Evolutionary conservation across 2,888 invertebrate species (phyloP).

Genomic region (Amiota minor): DNA sequence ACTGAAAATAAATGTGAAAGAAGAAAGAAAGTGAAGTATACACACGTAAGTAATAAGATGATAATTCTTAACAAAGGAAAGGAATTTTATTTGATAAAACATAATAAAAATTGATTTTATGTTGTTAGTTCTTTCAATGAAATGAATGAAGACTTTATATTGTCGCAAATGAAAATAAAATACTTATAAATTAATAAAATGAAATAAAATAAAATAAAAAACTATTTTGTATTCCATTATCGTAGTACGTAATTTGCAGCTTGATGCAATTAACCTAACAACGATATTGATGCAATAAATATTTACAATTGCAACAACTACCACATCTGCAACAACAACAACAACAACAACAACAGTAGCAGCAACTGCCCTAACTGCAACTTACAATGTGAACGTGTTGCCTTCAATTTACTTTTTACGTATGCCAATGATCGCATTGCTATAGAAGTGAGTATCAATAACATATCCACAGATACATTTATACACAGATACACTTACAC

Average conservation of each 20-base stretch:
- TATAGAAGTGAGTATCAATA: not conserved
- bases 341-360: too few relatives aligned
- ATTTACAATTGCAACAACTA: not conserved
- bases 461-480: not conserved
- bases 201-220: not conserved
- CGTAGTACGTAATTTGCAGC: not conserved
- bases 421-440: too few relatives aligned
- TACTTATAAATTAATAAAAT: not conserved
- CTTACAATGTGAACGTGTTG: too few relatives aligned
- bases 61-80: not conserved
- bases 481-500: not conserved
- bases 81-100: not conserved
- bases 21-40: not conserved
- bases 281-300: conserved; percentile 18
- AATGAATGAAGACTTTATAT: too few relatives aligned
- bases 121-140: too few relatives aligned
- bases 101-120: not conserved
- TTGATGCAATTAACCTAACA: conserved; percentile 18
- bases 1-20: not conserved
- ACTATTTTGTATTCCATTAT: not conserved
- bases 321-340: too few relatives aligned
- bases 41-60: too few relatives aligned
- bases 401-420: too few relatives aligned
- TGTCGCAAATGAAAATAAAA: too few relatives aligned
- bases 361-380: too few relatives aligned